Evolutionary conservation across 1,140 invertebrate species (phyloP), one percentile per base, ranked within the genome.

Genomic region (Cydia amplana): DNA sequence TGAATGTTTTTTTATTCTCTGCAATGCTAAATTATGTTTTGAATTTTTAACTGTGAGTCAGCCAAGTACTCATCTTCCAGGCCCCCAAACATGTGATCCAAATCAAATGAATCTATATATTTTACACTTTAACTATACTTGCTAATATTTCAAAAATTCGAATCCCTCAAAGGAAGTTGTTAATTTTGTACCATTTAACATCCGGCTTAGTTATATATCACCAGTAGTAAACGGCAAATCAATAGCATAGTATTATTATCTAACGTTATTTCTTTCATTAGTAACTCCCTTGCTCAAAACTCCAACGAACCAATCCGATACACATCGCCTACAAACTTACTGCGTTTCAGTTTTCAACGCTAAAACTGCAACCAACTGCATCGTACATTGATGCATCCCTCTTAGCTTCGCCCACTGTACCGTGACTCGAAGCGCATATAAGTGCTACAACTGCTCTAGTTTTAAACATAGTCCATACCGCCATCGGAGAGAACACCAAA

Each of bases 401-500:
- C 87, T 87, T 79, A 80, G 79, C 77, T 79, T 80, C 77, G 80
- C 77, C 84, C 89, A 88, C 80, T 91, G 84, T 93, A 91, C 78
- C 91, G 90, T 93, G 88, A 93, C 81, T 83, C 87, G 78, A 87
- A 91, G 87, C 87, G 84, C 90, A 92, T 93, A 93, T 93, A 93
- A 92, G 89, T 87, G 83, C 77, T 77, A 80, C 80, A 76, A 76
- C 77, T 86, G 86, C 78, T 84, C 85, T 82, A 87, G 83, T 87
- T 87, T 79, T 77, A 79, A 82, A 81, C 86, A 89, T 86, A 91
- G 88, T 83, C 84, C 77, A 88, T 84, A 85, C 78, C 77, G 82
- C 82, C 83, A 84, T 83, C 83, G 82, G 79, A 82, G 86, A 87
- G 86, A 80, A 82, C 80, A 90, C 84, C 82, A 91, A 86, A 85